Base-by-base conservation (phyloP, 2,113 vertebrate genomes). In the Phrynosoma platyrhinos region DNA sequence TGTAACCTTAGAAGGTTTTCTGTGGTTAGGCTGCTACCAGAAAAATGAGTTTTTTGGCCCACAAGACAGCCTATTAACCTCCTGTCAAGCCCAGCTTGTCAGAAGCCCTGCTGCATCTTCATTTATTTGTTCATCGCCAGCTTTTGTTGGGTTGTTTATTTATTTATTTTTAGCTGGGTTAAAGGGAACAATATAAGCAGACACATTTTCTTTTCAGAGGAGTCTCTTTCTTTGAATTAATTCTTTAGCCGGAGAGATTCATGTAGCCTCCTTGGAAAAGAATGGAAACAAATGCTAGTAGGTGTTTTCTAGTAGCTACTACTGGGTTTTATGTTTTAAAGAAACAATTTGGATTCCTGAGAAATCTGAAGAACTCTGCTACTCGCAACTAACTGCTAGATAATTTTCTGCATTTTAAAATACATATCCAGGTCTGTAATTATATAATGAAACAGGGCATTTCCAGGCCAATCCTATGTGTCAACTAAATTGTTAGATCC, bases 91-190 rank as follows among this genome's bases (percentile, higher is more conserved):
- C 5, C 55, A 75, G 1, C 66, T 79, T 90, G 74, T 62, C 69
- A 66, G 83, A 78, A 84, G 21, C 55, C 78, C 13, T 0, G 0
- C 53, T 82, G 84, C n/a, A 82, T 88, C 91, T 91, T 88, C 47
- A 78, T 86, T 89, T 72, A 18, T 93, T 92, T 92, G 84, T 71
- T 83, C 52, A 74, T 47, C 58, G 18, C 4, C 13, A 4, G 58
- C 7, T 47, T 47, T 47, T 47, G 2, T 47, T 3, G 47, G n/a
- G 4, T 23, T 68, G 25, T 10, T 20, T 25, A 0, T 77, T 84
- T 0, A 66, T 86, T 77, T 84, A 0, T 76, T 87, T n/a, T 0
- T 72, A 40, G 42, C 69, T 90, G 1, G 25, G 53, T 62, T 80
- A 71, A 87, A 84, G 71, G 58, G n/a, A 89, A 76, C 7, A 52